Evolutionary conservation across 2,797 vertebrate genomes (phyloP), one percentile per base, ranked within the genome.

Genomic region (Clarias fuscus): DNA sequence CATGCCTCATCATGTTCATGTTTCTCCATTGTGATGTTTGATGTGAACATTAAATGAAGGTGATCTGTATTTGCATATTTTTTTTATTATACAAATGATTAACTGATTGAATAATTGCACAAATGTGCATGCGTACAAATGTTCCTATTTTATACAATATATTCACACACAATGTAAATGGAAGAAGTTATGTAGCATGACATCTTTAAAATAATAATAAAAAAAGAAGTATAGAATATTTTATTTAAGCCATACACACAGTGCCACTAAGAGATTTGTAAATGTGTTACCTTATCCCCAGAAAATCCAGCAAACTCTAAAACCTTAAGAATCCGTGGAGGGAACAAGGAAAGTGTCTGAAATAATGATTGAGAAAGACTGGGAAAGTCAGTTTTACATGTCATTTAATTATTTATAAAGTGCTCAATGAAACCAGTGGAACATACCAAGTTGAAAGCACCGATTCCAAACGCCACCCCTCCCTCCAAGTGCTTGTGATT

Each of bases 231-330:
- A 14, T 53, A 14, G 13, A 3, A 53, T 11, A 53, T 53, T 53
- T 53, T 14, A 11, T 13, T 13, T 53, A 53, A 53, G 48, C 13
- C 48, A 53, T 53, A 53, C 48, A 53, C 48, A 14, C 48, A 53
- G 48, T 53, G 48, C 48, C 48, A 53, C 13, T 53, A 53, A 53
- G 48, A 53, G 11, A 10, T 53, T 53, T 53, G 27, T 22, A 48
- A 20, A 84, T 14, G 8, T 2, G n/a, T 4, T 89, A 97, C 96
- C 96, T 97, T 97, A 91, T 97, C 95, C 71, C 96, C 96, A 1
- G 96, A 96, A 91, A 97, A 97, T 17, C 96, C 96, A 0, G 96
- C 96, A 86, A 97, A 97, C 90, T 97, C 96, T 91, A 97, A 88
- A 72, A 97, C 86, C 88, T 93, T 95, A 73, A 97, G 94, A 86